phyloP scores from a whole-genome alignment of 1,140 invertebrate genomes.

The Drosophila micromelanica region DNA sequence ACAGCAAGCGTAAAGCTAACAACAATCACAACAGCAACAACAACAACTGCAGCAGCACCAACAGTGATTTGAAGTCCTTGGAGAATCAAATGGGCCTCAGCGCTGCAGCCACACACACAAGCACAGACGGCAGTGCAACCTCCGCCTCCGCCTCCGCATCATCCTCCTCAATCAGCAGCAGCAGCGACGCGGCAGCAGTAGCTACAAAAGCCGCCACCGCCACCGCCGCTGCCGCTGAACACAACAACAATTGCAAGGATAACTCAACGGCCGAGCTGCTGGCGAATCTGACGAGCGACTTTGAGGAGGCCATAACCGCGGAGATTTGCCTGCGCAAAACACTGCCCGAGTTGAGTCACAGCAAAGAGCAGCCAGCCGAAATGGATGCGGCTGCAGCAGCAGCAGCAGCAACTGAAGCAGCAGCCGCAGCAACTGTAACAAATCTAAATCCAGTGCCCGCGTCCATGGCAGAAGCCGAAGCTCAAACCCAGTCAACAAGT shows the following conservation, averaged over 20 bases:
- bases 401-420: neutral
- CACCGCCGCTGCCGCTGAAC: neutral
- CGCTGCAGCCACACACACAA: slow-evolving; percentile 59
- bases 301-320: slow-evolving; percentile 73
- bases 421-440: neutral
- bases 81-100: slow-evolving; percentile 78
- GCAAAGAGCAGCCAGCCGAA: slow-evolving; percentile 52
- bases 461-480: slow-evolving; percentile 17
- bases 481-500: slow-evolving; percentile 15
- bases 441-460: neutral
- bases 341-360: slow-evolving; percentile 65
- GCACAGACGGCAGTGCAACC: slow-evolving; percentile 22
- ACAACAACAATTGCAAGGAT: slow-evolving; percentile 63
- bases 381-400: neutral
- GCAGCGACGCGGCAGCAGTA: slow-evolving; percentile 12
- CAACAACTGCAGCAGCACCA: slow-evolving; percentile 10
- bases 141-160: neutral
- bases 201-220: slow-evolving; percentile 8
- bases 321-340: slow-evolving; percentile 79
- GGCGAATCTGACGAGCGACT: slow-evolving; percentile 67
- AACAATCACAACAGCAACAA: slow-evolving; percentile 33
- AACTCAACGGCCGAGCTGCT: slow-evolving; percentile 72
- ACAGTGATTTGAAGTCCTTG: slow-evolving; percentile 11
- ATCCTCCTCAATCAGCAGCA: slow-evolving; percentile 30
- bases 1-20: slow-evolving; percentile 42